phyloP scores from a whole-genome alignment of 1,140 invertebrate genomes.

The Zaprionus capensis region DNA sequence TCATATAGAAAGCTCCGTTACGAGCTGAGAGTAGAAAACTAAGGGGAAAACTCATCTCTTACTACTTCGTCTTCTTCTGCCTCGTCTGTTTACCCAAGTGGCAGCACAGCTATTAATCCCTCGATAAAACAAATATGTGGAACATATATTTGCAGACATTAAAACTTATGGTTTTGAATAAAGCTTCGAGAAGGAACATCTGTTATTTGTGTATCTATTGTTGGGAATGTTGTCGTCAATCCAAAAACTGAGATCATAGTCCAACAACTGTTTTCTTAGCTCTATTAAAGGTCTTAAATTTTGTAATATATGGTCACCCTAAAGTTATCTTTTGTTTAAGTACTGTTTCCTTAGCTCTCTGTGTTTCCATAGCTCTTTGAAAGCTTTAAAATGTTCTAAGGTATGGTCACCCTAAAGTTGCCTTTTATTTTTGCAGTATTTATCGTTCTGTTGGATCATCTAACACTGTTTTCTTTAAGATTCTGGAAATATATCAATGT shows the following conservation, averaged over 20 bases:
- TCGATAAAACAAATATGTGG: slow-evolving; percentile 15
- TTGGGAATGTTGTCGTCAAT: not conserved
- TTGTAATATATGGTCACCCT: not conserved
- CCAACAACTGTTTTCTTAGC: not conserved
- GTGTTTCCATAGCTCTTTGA: no score
- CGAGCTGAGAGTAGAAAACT: not conserved
- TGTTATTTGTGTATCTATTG: not conserved
- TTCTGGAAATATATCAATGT: not conserved
- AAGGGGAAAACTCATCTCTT: not conserved
- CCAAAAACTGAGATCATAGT: not conserved
- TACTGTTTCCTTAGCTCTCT: no score
- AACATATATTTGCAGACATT: slow-evolving; percentile 4
- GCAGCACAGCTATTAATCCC: slow-evolving; percentile 32
- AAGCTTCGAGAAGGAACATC: not conserved
- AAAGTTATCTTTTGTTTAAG: no score
- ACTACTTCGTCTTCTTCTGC: not conserved
- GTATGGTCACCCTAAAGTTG: not conserved
- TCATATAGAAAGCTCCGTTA: slow-evolving; percentile 18
- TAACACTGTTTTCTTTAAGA: no score
- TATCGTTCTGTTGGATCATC: no score
- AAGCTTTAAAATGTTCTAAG: no score
- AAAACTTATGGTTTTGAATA: not conserved
- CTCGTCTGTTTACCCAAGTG: slow-evolving; percentile 50
- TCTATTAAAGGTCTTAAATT: not conserved
- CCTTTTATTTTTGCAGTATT: not conserved